Percentiles rank a stretch among this genome's conserved stretches.
Evolutionary conservation across 2,888 invertebrate species (phyloP).

Genomic region (Cantharis rustica): DNA sequence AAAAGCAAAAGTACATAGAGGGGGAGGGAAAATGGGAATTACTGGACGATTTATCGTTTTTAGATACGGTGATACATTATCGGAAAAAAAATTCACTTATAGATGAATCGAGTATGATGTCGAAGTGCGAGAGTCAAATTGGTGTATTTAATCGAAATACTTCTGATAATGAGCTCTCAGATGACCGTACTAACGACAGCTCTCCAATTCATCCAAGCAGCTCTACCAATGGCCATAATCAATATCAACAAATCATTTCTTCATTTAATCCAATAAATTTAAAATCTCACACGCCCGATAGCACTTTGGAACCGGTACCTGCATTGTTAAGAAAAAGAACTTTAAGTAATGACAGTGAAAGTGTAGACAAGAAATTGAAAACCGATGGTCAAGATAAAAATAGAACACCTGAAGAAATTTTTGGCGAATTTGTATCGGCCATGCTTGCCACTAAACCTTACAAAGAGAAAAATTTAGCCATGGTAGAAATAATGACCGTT

Average conservation of each 20-base stretch:
- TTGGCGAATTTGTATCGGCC: conserved; percentile 45
- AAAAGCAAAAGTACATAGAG: conserved; percentile 43
- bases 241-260: background rate
- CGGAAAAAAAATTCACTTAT: conserved; percentile 36
- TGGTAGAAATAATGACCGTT: conserved; percentile 48
- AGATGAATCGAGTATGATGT: conserved; percentile 28
- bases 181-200: conserved; percentile 20
- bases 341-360: conserved; percentile 15
- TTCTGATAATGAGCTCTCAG: conserved; percentile 24
- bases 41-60: conserved; percentile 42
- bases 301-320: conserved; percentile 15
- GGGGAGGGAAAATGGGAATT: conserved; percentile 45
- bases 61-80: conserved; percentile 46
- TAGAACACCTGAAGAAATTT: conserved; percentile 44
- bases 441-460: conserved; percentile 44
- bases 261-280: background rate
- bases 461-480: conserved; percentile 42
- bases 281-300: conserved; percentile 20
- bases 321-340: conserved; percentile 15
- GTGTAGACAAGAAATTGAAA: conserved; percentile 15
- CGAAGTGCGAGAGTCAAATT: conserved; percentile 19
- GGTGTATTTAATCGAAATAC: conserved; percentile 12
- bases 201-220: conserved; percentile 21
- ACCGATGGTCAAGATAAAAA: conserved; percentile 9
- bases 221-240: conserved; percentile 15